These are phyloP conservation scores for Drosophila santomea DNA, from an alignment of 1,140 invertebrate species.

Conservation along the genomic window DNA sequence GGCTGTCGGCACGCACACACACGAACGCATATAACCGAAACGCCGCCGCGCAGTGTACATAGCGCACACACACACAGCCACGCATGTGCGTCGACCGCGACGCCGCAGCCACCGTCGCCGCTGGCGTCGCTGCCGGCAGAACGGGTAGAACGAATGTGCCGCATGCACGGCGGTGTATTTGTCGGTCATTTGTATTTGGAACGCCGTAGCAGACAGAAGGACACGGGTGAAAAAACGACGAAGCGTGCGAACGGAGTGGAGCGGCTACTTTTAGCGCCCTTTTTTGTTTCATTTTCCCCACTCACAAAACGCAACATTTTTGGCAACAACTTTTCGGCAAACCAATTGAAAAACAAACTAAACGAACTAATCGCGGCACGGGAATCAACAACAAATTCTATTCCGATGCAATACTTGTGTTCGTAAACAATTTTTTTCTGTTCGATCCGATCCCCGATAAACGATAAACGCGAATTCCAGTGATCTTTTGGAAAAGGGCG, in stretches of 20 bases:
- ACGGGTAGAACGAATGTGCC: conserved; percentile 40
- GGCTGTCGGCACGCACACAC: conserved; percentile 2
- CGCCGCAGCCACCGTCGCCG: conserved; percentile 29
- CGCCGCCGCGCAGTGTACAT: conserved; percentile 31
- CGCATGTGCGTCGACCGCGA: conserved; percentile 50
- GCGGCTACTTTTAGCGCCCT: conserved; percentile 82
- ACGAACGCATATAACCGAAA: conserved; percentile 2
- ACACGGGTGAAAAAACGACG: conserved; percentile 65
- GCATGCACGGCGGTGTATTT: conserved; percentile 58
- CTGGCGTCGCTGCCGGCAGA: conserved; percentile 13
- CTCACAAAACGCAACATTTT: conserved; percentile 59
- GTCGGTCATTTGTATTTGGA: conserved; percentile 80
- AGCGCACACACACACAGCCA: conserved; percentile 34
- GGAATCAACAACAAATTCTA: conserved; percentile 12
- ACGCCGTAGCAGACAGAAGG: conserved; percentile 82
- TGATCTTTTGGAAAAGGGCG: conserved; percentile 47
- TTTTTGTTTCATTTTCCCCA: conserved; percentile 81
- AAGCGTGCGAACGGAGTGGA: conserved; percentile 76
- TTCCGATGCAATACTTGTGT: conserved; percentile 44
- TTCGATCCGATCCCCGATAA: conserved; percentile 50
- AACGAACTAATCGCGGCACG: conserved; percentile 17
- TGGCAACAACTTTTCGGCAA: conserved; percentile 69
- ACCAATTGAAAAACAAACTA: conserved; percentile 31
- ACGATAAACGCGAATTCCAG: conserved; percentile 32
- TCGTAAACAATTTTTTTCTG: conserved; percentile 73